These are phyloP conservation scores for Alsophila aescularia DNA, from an alignment of 2,888 invertebrate genomes.

Conservation along the genomic window DNA sequence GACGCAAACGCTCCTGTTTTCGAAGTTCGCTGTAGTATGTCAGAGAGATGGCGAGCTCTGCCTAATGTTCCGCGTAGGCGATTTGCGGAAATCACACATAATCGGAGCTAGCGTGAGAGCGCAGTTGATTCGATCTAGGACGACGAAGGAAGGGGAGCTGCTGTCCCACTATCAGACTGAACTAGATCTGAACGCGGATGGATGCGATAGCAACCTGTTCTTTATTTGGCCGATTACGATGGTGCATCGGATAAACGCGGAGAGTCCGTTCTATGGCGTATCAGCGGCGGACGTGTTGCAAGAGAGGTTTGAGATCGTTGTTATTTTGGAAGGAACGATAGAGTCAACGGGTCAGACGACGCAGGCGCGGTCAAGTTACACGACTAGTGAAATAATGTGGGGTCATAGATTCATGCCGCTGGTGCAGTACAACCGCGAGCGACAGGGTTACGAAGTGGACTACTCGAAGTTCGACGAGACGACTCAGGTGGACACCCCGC, in stretches of 20 bases:
- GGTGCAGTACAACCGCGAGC: conserved; percentile 89
- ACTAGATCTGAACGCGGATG: conserved; percentile 88
- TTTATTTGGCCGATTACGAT: conserved; percentile 97
- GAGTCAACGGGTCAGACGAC: conserved; percentile 92
- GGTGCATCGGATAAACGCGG: conserved; percentile 92
- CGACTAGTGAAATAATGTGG: conserved; percentile 92
- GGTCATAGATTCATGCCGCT: conserved; percentile 91
- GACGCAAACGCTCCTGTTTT: conserved; percentile 95
- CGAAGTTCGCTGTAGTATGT: conserved; percentile 92
- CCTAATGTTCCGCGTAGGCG: conserved; percentile 94
- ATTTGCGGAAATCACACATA: conserved; percentile 95
- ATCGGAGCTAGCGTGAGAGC: conserved; percentile 95
- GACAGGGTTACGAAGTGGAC: conserved; percentile 91
- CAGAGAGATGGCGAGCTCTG: conserved; percentile 92
- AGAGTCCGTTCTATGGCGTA: conserved; percentile 93
- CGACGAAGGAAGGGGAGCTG: conserved; percentile 94
- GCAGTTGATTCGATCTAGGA: conserved; percentile 91
- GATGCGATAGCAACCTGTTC: conserved; percentile 92
- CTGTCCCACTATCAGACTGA: conserved; percentile 93
- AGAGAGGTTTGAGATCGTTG: conserved; percentile 92
- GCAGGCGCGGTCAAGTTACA: conserved; percentile 90
- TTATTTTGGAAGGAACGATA: conserved; percentile 92
- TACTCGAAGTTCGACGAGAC: conserved; percentile 93
- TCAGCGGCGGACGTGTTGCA: conserved; percentile 92
- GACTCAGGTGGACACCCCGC: conserved; percentile 90